Base-by-base conservation (phyloP, 2,113 vertebrate genomes). In the Dunckerocampus dactyliophorus region DNA sequence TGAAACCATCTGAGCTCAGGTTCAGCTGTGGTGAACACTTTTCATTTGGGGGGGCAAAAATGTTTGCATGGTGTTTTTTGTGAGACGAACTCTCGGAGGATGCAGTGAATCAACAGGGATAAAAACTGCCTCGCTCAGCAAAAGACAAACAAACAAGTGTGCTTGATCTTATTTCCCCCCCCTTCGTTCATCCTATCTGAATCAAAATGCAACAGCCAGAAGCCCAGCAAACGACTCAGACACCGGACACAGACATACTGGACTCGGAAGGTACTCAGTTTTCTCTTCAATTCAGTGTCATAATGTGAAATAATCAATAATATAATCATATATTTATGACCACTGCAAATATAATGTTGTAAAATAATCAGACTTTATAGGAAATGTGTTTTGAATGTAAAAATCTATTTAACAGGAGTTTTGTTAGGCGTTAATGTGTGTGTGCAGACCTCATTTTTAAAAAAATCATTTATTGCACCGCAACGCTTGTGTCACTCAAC, bases 121-220 rank as follows among this genome's bases (percentile, higher is more conserved):
- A 59, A 21, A 28, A 55, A 37, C 4, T 12, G 19, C 19, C 6
- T 13, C 14, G 12, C 39, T 14, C 39, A 14, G 13, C 13, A 53
- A 55, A 37, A 28, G 28, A 22, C 43, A 48, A 37, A 22, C 43
- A 48, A 24, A 12, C 6, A 7, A 47, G 47, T 4, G 8, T 19
- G 9, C 21, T 43, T 42, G 0, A 22, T 62, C 31, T 49, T 12
- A n/a, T 19, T 43, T 66, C 12, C 68, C 65, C 8, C 52, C 13
- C 55, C 14, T 47, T 12, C n/a, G 21, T 60, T 47, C 22, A 34
- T 48, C 63, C 15, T 13, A 22, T 49, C 11, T 24, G 52, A 55
- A 22, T 43, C 17, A 74, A 76, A 53, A 90, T 90, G 89, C 86
- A 87, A 79, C 88, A 83, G 67, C 77, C 76, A 22, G 82, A 82